Conservation (phyloP, 2,888 invertebrate genomes). For the Amorpha juglandis region DNA sequence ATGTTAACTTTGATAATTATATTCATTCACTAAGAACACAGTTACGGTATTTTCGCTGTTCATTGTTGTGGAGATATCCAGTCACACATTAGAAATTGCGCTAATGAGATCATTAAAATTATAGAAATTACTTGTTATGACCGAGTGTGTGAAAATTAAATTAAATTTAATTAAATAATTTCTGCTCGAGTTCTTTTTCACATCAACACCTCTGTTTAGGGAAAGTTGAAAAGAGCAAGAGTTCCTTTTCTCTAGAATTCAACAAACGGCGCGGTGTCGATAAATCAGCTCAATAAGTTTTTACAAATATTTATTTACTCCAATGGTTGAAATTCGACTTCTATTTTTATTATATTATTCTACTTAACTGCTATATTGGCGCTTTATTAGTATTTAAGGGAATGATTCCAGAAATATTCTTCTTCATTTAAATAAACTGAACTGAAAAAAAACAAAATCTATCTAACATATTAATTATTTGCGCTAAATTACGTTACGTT, state of each 20-base stretch:
- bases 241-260: not conserved
- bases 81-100: conserved; percentile 10
- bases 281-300: not conserved
- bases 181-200: too few relatives aligned
- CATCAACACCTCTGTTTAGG: not conserved
- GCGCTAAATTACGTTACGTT: not conserved
- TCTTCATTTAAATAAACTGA: too few relatives aligned
- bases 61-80: not conserved
- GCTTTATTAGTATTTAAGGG: too few relatives aligned
- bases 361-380: too few relatives aligned
- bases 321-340: too few relatives aligned
- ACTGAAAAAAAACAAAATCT: too few relatives aligned
- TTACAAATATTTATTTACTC: not conserved
- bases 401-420: too few relatives aligned
- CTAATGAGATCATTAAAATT: conserved; percentile 13
- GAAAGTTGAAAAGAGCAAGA: not conserved
- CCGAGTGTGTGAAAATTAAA: conserved; percentile 6
- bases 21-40: not conserved
- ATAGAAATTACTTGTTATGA: conserved; percentile 10
- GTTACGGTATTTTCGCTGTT: not conserved
- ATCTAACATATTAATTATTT: too few relatives aligned
- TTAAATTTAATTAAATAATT: not conserved
- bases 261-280: not conserved
- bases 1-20: too few relatives aligned
- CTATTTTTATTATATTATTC: too few relatives aligned